Conservation (phyloP, 2,113 vertebrate species). For the Oostethus manadensis region DNA sequence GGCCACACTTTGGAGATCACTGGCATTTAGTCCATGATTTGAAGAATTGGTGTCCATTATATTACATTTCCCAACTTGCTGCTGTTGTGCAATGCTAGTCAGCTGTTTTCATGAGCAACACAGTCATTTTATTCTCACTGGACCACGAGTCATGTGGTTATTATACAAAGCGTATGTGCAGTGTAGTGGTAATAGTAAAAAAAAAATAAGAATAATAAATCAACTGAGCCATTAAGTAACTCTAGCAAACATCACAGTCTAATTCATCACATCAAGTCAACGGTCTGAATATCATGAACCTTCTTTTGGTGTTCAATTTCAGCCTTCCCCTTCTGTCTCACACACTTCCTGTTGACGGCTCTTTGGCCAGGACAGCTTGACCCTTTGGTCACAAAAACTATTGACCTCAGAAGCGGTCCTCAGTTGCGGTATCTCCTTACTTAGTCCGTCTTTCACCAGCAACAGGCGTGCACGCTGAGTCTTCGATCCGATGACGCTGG, state of each 20-base stretch:
- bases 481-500: background rate
- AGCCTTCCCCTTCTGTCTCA: background rate
- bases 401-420: constrained; percentile 25
- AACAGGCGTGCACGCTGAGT: constrained; percentile 8
- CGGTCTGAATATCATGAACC: background rate
- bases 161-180: constrained; percentile 7
- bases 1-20: too few species aligned
- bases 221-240: constrained; percentile 21
- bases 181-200: background rate
- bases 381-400: constrained; percentile 18
- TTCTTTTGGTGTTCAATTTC: background rate
- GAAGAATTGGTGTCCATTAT: constrained; percentile 1
- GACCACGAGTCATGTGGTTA: constrained; percentile 13
- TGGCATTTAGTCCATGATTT: background rate
- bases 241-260: background rate
- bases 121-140: constrained; percentile 24
- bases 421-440: constrained; percentile 6
- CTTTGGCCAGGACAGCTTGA: constrained; percentile 27
- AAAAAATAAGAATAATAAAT: too few species aligned
- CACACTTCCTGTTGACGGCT: constrained; percentile 16
- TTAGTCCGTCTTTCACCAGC: constrained; percentile 2
- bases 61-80: constrained; percentile 4
- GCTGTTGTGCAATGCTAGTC: constrained; percentile 2
- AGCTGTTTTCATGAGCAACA: constrained; percentile 30
- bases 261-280: background rate